A percentile compares a stretch with the other conserved stretches of the same genome.
These are phyloP conservation scores for Varanus komodoensis DNA, from an alignment of 2,113 vertebrate genomes.

Conservation along the genomic window DNA sequence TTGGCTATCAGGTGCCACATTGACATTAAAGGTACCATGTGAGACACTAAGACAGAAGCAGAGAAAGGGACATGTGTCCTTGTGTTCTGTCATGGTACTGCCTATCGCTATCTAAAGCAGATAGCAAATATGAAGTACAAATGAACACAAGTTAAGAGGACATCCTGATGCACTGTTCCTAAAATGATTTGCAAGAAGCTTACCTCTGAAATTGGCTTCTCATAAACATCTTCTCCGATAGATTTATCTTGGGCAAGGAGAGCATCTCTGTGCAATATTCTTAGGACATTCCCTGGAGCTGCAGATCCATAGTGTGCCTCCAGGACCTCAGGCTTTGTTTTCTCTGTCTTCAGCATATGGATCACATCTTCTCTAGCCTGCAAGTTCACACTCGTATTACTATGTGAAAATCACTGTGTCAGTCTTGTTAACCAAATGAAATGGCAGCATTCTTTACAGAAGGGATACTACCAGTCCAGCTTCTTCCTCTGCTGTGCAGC, in stretches of 20 bases:
- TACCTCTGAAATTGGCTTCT: constrained; percentile 95
- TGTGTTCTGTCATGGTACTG: neutral
- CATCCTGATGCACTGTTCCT: neutral
- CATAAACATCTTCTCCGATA: constrained; percentile 88
- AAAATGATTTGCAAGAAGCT: constrained; percentile 19
- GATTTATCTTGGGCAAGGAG: constrained; percentile 77
- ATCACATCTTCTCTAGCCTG: constrained; percentile 98
- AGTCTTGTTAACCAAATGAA: neutral
- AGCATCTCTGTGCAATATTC: constrained; percentile 90
- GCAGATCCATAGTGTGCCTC: constrained; percentile 93
- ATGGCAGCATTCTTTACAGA: neutral
- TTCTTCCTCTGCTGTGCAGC: neutral
- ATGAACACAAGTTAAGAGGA: too few species aligned
- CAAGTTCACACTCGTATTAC: constrained; percentile 58
- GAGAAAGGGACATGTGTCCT: neutral
- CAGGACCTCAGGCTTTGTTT: constrained; percentile 85
- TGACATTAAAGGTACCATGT: neutral
- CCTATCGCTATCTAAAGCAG: neutral
- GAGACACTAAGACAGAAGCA: neutral
- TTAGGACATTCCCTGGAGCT: constrained; percentile 83
- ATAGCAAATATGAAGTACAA: neutral
- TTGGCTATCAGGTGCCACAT: too few species aligned
- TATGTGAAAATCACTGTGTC: constrained; percentile 39
- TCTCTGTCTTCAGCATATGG: constrained; percentile 89
- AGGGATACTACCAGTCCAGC: neutral